Evolutionary conservation across 30 jellyfish, hydroid and myxozoan species (phyloP).

Genomic region (Euphysa ruthae): DNA sequence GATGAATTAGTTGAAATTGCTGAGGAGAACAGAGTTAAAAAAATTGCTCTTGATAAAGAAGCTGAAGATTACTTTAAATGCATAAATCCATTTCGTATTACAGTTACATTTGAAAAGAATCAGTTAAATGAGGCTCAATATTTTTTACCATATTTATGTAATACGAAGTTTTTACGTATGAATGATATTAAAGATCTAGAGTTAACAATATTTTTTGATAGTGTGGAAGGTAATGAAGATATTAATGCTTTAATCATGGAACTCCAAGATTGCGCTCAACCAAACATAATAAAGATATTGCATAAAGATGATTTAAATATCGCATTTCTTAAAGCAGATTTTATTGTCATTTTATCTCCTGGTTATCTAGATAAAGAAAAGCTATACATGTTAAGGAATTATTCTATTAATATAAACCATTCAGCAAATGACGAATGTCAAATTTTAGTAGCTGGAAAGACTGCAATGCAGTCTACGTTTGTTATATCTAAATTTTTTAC

Average conservation of each 20-base stretch:
- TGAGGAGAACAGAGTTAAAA: slow-evolving; percentile 49
- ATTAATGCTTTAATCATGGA: slow-evolving; percentile 69
- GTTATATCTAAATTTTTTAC: slow-evolving; percentile 34
- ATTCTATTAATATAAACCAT: slow-evolving; percentile 36
- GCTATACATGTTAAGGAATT: slow-evolving; percentile 7
- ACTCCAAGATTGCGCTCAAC: slow-evolving; percentile 73
- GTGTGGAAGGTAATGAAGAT: background rate
- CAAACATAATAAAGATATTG: slow-evolving; percentile 28
- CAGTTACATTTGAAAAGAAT: too few species aligned
- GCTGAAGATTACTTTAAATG: slow-evolving; percentile 4
- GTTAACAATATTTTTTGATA: background rate
- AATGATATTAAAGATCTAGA: slow-evolving; percentile 44
- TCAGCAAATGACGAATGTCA: slow-evolving; percentile 37
- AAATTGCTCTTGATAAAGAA: slow-evolving; percentile 30
- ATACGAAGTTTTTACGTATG: slow-evolving; percentile 48
- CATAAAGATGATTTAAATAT: slow-evolving; percentile 20
- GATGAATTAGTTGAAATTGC: slow-evolving; percentile 53
- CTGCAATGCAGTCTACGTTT: slow-evolving; percentile 38
- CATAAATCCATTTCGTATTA: slow-evolving; percentile 39
- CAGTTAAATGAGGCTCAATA: too few species aligned
- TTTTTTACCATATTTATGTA: too few species aligned
- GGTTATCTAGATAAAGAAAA: slow-evolving; percentile 14
- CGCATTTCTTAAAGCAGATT: slow-evolving; percentile 65
- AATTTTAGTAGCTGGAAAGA: slow-evolving; percentile 61
- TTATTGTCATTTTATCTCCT: slow-evolving; percentile 30